phyloP scores from a whole-genome alignment of 1,140 invertebrate species.

The Heliconius hermathena region DNA sequence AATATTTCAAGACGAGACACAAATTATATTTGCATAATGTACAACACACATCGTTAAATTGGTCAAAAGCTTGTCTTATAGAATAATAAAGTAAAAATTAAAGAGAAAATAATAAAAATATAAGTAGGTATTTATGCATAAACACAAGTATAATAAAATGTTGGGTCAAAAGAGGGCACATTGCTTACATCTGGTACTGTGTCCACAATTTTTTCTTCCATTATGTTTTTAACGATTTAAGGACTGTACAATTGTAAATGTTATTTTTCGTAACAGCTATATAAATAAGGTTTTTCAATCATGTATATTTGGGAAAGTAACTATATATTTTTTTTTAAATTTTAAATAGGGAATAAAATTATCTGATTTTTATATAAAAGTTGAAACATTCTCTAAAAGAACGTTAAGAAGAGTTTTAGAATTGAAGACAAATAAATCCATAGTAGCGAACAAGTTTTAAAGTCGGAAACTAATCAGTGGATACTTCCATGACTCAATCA shows the following conservation, averaged over 20 bases:
- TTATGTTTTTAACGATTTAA: conserved; percentile 6
- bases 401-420: background rate
- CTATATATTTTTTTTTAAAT: no score
- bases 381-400: background rate
- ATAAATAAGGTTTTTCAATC: no score
- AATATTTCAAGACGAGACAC: background rate
- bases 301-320: no score
- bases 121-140: no score
- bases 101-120: no score
- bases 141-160: background rate
- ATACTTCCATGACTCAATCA: conserved; percentile 9
- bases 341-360: no score
- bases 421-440: conserved; percentile 8
- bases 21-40: no score
- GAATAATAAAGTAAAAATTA: no score
- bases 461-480: background rate
- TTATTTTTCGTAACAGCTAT: no score
- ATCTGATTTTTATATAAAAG: background rate
- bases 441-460: background rate
- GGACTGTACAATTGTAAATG: background rate
- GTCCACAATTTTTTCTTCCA: background rate
- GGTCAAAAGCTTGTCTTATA: no score
- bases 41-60: no score
- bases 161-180: background rate
- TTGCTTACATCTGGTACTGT: background rate